Evolutionary conservation across 2,113 vertebrate species (phyloP), one percentile per base, ranked within the genome.

Genomic region (Monarcha castaneiventris): DNA sequence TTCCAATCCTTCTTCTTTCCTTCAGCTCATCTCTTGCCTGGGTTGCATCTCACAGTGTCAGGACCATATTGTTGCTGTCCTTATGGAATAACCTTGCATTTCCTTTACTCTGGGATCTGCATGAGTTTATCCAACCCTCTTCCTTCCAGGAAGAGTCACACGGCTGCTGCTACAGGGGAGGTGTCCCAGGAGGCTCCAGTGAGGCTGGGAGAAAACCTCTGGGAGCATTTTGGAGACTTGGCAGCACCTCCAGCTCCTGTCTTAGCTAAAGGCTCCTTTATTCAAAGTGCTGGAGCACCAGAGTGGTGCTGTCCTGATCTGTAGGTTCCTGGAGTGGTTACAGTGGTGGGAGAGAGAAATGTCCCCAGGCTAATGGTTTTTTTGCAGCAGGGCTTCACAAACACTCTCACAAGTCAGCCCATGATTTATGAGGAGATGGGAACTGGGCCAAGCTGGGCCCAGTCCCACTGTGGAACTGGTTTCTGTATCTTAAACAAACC

Each of bases 401-500:
- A 76, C 44, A 44, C 48, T 41, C 55, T 49, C 52, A 13, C 29
- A n/a, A 33, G 25, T 79, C 88, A 92, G 63, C 6, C 84, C 2
- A 0, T 64, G 80, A 86, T 93, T 94, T 89, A 87, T 75, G 44
- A 78, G 64, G 73, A 68, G 75, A 86, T 78, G 82, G 75, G 85
- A 94, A 75, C 32, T 20, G 89, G 69, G 94, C 79, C 83, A 77
- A 26, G 59, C 83, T 86, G 86, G 72, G 79, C 48, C 63, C 61
- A 51, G 73, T 67, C 89, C 61, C 68, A 13, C 79, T 52, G 64
- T 72, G 79, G 68, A 86, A 81, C 85, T 93, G 94, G 64, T 89
- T 90, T 74, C 41, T 75, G 3, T 72, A 68, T 90, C 92, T 96
- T 75, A 94, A 97, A 96, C 94, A 95, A 95, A 84, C 20, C 11